Base-by-base conservation (phyloP, 2,888 invertebrate genomes). In the Fabriciana adippe region DNA sequence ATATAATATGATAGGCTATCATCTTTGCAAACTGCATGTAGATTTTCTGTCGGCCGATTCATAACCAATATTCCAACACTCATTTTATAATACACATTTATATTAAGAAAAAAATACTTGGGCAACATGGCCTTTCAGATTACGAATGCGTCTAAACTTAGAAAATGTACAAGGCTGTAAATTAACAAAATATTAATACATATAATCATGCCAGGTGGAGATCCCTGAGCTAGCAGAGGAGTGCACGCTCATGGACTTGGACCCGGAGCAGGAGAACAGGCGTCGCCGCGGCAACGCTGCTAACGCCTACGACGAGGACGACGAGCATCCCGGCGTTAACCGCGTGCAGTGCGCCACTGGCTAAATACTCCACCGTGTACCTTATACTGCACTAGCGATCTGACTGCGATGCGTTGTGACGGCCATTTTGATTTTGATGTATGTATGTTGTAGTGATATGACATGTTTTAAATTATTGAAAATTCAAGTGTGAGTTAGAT, bases 191-290 rank as follows among this genome's bases (percentile, higher is more conserved):
- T 47, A 26, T 13, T n/a, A 47, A n/a, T 26, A 48, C 6, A 15
- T 21, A 15, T 48, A 26, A 21, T n/a, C 21, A 15, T 5, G 15
- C n/a, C 76, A 92, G 92, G 80, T 90, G 68, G 87, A 90, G 74
- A 94, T 97, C 77, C 97, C 97, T 0, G 96, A 96, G 78, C 93
- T 94, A 72, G 95, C 95, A 0, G 97, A 97, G 80, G 96, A 97
- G 82, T 95, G 95, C 74, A 84, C 88, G 48, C 90, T 97, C 78
- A 90, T 94, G 75, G 96, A 97, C 55, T 94, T 97, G 79, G 97
- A 97, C 85, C 96, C 97, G 0, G 95, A 96, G 75, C 94, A 95
- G 74, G 95, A 96, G 79, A 86, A 92, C 60, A 94, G 95, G 71
- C 93, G 95, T 73, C 94, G 95, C 74, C 95, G 95, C 62, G 93